phyloP scores from a whole-genome alignment of 2,888 invertebrate genomes.

The Nebria brevicollis region DNA sequence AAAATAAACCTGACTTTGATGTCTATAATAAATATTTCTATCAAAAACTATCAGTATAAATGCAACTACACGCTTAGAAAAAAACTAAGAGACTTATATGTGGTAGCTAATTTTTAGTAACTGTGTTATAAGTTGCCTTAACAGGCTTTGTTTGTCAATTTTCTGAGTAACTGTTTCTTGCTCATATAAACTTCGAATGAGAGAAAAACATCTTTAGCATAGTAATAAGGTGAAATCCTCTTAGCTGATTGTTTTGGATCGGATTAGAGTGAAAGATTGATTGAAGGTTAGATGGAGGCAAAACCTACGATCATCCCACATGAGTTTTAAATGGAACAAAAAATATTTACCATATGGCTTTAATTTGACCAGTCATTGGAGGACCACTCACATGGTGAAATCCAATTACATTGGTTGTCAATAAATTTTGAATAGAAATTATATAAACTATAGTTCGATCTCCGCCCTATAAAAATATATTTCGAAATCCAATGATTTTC shows the following conservation, averaged over 20 bases:
- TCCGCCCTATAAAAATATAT: neutral
- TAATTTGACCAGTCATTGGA: neutral
- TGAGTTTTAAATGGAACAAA: neutral
- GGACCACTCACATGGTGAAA: neutral
- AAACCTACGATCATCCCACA: neutral
- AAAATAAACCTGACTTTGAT: neutral
- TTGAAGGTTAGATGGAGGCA: neutral
- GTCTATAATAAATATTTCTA: neutral
- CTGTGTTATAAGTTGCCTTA: too few relatives aligned
- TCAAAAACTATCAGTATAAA: too few relatives aligned
- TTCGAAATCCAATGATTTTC: neutral
- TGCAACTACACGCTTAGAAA: too few relatives aligned
- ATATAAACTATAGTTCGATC: neutral
- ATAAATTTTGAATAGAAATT: neutral
- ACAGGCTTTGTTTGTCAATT: too few relatives aligned
- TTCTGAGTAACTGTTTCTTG: too few relatives aligned
- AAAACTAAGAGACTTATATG: too few relatives aligned
- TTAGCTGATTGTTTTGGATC: neutral
- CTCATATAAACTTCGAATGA: neutral
- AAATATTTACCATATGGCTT: neutral
- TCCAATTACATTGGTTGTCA: neutral
- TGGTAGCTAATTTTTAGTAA: too few relatives aligned
- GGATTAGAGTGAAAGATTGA: neutral
- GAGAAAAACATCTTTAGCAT: neutral
- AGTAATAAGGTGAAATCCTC: neutral